Percentiles rank a stretch among this genome's conserved stretches.
These are phyloP conservation scores for Panthera uncia DNA, from an alignment of 2,113 vertebrate genomes.

Conservation along the genomic window DNA sequence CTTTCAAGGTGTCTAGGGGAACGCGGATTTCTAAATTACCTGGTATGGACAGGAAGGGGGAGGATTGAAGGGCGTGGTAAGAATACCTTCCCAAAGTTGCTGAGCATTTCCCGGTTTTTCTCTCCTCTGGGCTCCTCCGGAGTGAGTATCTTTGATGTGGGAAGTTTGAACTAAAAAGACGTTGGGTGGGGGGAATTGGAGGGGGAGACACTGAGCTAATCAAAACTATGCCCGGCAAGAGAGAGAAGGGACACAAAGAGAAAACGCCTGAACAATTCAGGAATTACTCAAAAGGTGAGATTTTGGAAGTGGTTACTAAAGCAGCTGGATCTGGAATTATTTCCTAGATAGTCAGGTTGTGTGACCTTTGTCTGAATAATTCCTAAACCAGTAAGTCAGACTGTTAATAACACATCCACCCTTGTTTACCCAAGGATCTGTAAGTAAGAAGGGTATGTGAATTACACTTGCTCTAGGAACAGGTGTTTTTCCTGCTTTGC, in stretches of 20 bases:
- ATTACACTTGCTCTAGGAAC: slow-evolving; percentile 14
- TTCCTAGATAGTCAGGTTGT: neutral
- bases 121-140: neutral
- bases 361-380: slow-evolving; percentile 36
- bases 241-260: neutral
- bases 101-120: neutral
- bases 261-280: neutral
- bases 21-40: neutral
- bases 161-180: neutral
- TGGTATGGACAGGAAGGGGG: neutral
- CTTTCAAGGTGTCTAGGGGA: neutral
- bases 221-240: neutral
- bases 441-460: neutral
- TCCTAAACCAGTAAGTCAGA: neutral
- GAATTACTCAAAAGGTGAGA: neutral
- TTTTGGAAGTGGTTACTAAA: neutral
- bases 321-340: neutral
- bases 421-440: slow-evolving; percentile 48
- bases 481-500: slow-evolving; percentile 27
- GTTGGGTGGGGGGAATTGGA: neutral
- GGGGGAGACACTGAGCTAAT: neutral
- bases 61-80: neutral
- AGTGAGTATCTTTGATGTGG: neutral
- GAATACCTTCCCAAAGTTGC: neutral
- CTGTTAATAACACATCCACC: neutral